phyloP scores from a whole-genome alignment of 1,140 invertebrate species.

The Cheumatopsyche charites region DNA sequence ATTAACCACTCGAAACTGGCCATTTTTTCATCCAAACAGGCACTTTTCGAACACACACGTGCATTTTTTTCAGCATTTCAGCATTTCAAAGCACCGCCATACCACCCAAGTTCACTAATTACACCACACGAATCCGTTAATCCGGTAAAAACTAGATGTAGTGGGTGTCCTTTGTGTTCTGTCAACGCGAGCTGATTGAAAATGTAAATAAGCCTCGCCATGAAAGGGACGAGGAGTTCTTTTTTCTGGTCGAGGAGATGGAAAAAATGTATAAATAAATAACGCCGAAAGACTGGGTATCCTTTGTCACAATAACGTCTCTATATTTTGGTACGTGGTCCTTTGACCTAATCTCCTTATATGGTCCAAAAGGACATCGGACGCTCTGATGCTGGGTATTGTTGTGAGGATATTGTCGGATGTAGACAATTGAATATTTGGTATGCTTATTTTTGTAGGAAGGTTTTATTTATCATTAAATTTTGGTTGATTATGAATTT shows the following conservation, averaged over 20 bases:
- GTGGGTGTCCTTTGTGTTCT: slow-evolving; percentile 39
- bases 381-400: neutral
- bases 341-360: slow-evolving; percentile 48
- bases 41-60: too few relatives aligned
- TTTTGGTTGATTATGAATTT: too few relatives aligned
- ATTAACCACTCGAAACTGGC: too few relatives aligned
- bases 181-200: slow-evolving; percentile 45
- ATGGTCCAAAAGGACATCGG: slow-evolving; percentile 36
- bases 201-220: slow-evolving; percentile 45
- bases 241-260: neutral
- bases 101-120: slow-evolving; percentile 47
- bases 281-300: neutral
- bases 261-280: neutral
- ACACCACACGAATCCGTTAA: slow-evolving; percentile 38
- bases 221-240: slow-evolving; percentile 25
- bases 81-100: slow-evolving; percentile 27
- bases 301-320: slow-evolving; percentile 46
- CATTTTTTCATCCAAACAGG: too few relatives aligned
- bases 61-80: too few relatives aligned
- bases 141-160: slow-evolving; percentile 33
- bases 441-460: too few relatives aligned
- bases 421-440: too few relatives aligned
- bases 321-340: slow-evolving; percentile 43
- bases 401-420: neutral
- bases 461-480: too few relatives aligned